phyloP scores from a whole-genome alignment of 2,888 invertebrate genomes.

The Anthophora plumipes region DNA sequence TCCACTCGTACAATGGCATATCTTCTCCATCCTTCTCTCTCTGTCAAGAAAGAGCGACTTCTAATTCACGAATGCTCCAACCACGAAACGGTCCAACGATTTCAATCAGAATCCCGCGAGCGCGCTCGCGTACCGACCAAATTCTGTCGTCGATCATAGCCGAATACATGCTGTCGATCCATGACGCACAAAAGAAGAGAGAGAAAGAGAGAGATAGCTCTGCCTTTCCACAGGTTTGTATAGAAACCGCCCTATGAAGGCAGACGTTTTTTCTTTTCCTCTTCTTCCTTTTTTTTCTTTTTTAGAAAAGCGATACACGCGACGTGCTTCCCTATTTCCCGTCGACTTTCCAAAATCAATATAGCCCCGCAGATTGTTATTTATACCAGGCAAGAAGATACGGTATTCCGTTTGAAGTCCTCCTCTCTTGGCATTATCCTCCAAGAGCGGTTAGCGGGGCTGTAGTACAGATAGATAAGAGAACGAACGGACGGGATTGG shows the following conservation, averaged over 20 bases:
- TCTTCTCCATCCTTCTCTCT: neutral
- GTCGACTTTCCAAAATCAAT: constrained; percentile 67
- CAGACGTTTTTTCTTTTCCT: constrained; percentile 9
- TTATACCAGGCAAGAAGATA: constrained; percentile 68
- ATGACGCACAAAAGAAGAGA: constrained; percentile 46
- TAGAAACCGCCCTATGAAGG: neutral
- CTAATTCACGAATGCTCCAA: constrained; percentile 34
- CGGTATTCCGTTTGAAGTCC: constrained; percentile 74
- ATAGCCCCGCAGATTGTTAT: constrained; percentile 70
- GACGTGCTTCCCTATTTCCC: constrained; percentile 9
- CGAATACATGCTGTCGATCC: constrained; percentile 41
- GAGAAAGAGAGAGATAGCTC: too few relatives aligned
- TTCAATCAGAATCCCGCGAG: constrained; percentile 44
- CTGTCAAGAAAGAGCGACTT: constrained; percentile 8
- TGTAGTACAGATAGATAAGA: constrained; percentile 57
- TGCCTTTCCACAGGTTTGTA: neutral
- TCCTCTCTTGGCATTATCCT: constrained; percentile 70
- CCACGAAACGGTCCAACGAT: constrained; percentile 35
- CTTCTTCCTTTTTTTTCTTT: constrained; percentile 16
- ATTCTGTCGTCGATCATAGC: constrained; percentile 50
- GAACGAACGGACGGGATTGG: constrained; percentile 22
- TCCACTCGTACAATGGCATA: neutral
- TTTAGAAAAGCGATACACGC: constrained; percentile 37
- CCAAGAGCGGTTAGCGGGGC: constrained; percentile 64
- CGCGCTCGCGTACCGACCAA: constrained; percentile 8